phyloP scores from a whole-genome alignment of 2,797 vertebrate species.

The Melanotaenia maccullochi region DNA sequence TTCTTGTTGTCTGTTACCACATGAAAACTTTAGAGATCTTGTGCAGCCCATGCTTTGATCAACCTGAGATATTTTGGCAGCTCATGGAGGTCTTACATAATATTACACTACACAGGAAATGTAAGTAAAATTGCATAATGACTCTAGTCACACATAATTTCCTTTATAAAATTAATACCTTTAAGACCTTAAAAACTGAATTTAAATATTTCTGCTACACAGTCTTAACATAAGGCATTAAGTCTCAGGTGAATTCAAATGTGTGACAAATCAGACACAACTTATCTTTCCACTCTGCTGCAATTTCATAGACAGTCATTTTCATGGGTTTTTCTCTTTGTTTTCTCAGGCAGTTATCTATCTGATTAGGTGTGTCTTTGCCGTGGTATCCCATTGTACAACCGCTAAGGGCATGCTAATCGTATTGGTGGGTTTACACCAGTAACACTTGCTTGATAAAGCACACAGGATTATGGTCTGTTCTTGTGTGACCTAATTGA shows the following conservation, averaged over 20 bases:
- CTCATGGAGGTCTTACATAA: neutral
- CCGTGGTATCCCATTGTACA: conserved; percentile 40
- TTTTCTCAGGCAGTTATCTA: conserved; percentile 25
- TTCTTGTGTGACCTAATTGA: conserved; percentile 82
- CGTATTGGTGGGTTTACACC: conserved; percentile 58
- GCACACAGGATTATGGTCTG: conserved; percentile 69
- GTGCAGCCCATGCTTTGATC: neutral
- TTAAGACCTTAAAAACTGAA: neutral
- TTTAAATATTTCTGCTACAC: neutral
- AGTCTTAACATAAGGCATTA: neutral
- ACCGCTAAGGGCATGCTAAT: conserved; percentile 53
- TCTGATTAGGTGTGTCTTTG: conserved; percentile 47
- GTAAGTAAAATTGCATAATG: neutral
- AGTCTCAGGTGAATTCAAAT: neutral
- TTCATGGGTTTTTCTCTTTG: conserved; percentile 9
- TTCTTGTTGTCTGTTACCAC: neutral
- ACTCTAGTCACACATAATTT: neutral
- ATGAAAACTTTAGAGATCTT: neutral
- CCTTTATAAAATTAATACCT: neutral
- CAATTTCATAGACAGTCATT: conserved; percentile 14
- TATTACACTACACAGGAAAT: neutral
- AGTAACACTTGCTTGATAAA: conserved; percentile 49
- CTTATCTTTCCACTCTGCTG: neutral
- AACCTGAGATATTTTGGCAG: neutral
- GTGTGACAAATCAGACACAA: conserved; percentile 6